Evolutionary conservation across 2,113 vertebrate species (phyloP).

Genomic region (Platichthys flesus): DNA sequence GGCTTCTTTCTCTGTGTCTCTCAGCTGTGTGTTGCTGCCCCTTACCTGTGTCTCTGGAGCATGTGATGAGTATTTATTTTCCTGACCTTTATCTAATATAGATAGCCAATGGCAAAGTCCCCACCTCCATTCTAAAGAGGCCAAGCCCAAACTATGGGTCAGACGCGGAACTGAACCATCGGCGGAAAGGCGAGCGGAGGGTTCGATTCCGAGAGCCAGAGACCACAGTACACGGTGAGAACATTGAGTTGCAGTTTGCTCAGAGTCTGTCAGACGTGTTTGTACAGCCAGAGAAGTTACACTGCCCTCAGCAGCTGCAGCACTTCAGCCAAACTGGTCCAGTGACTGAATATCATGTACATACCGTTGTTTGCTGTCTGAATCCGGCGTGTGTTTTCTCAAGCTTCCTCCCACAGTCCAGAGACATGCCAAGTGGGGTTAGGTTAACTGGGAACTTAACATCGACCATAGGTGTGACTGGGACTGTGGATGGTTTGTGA

Average conservation of each 20-base stretch:
- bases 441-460: no score
- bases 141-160: conserved; percentile 50
- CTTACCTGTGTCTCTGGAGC: not conserved
- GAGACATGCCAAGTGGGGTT: no score
- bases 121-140: conserved; percentile 90
- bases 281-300: conserved; percentile 17
- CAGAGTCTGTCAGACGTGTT: conserved; percentile 8
- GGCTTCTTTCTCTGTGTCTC: not conserved
- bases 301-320: conserved; percentile 50
- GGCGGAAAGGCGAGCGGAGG: conserved; percentile 81
- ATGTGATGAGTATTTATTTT: not conserved
- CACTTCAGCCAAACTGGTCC: not conserved
- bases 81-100: conserved; percentile 37
- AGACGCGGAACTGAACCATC: conserved; percentile 65
- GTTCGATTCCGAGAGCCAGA: conserved; percentile 93
- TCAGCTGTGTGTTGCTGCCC: conserved; percentile 4
- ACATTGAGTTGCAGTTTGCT: not conserved
- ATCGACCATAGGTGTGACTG: no score
- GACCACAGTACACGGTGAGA: conserved; percentile 87
- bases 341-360: not conserved
- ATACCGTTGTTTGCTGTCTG: not conserved
- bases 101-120: conserved; percentile 78
- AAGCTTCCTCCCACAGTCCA: no score
- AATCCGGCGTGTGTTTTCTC: no score
- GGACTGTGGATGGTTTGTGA: no score